These are phyloP conservation scores for Trematocara variabile DNA, from an alignment of 2,113 vertebrate species.

Conservation along the genomic window DNA sequence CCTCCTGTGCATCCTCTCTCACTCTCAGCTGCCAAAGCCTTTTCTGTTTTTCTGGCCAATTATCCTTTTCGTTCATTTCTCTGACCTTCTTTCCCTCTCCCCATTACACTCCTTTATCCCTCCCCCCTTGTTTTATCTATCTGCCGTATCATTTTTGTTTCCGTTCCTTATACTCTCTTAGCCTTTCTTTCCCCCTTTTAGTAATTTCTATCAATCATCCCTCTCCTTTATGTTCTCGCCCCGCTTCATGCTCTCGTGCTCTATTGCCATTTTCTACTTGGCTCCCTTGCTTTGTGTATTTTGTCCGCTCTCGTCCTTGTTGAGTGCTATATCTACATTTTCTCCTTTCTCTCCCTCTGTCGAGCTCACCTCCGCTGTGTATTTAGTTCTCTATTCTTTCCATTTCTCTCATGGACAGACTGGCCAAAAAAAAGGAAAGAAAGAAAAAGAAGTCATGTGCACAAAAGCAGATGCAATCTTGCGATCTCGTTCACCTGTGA, in stretches of 20 bases:
- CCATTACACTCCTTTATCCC: background rate
- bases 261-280: constrained; percentile 31
- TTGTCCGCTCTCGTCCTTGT: background rate
- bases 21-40: background rate
- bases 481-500: constrained; percentile 1
- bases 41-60: background rate
- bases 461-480: background rate
- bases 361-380: background rate
- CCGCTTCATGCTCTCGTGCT: background rate
- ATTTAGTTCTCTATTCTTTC: constrained; percentile 7
- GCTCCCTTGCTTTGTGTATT: constrained; percentile 19
- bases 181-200: background rate
- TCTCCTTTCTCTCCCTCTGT: background rate
- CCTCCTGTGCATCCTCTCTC: background rate
- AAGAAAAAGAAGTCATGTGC: background rate
- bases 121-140: background rate
- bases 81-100: background rate
- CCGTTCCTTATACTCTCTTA: background rate
- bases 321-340: background rate
- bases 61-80: background rate
- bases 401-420: background rate
- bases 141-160: constrained; percentile 4
- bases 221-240: background rate
- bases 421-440: background rate
- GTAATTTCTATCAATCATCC: constrained; percentile 28